phyloP scores from a whole-genome alignment of 2,888 invertebrate genomes.

The Xanthorhoe spadicearia region DNA sequence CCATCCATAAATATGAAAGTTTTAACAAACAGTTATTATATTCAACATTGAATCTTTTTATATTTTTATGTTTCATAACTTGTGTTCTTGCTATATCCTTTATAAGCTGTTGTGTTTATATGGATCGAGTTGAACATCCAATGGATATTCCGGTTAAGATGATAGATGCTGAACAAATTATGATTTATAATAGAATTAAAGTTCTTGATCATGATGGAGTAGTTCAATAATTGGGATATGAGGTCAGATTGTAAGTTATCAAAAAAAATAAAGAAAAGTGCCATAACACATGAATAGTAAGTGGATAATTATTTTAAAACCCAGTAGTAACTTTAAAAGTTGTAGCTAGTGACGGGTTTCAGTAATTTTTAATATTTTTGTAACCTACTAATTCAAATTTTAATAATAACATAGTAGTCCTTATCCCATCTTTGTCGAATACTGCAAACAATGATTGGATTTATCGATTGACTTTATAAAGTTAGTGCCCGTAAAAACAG shows the following conservation, averaged over 20 bases:
- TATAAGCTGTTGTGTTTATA: constrained; percentile 32
- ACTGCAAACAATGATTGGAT: constrained; percentile 15
- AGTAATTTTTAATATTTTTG: too few species aligned
- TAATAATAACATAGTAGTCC: not conserved
- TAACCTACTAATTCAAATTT: too few species aligned
- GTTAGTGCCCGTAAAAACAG: constrained; percentile 25
- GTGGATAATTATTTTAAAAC: constrained; percentile 14
- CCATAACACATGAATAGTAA: not conserved
- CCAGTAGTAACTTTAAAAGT: not conserved
- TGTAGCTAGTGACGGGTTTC: too few species aligned
- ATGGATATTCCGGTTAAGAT: constrained; percentile 42
- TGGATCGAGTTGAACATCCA: constrained; percentile 37
- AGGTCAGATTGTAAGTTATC: constrained; percentile 36
- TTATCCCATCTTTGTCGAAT: constrained; percentile 4
- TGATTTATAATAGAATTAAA: constrained; percentile 47
- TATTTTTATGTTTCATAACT: not conserved
- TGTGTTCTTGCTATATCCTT: not conserved
- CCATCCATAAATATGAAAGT: too few species aligned
- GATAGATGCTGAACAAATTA: constrained; percentile 45
- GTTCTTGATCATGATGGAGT: constrained; percentile 44
- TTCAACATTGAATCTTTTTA: not conserved
- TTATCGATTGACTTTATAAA: constrained; percentile 30
- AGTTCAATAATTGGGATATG: constrained; percentile 37
- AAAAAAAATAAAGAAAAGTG: constrained; percentile 32
- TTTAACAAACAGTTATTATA: too few species aligned